Evolutionary conservation across 2,888 invertebrate genomes (phyloP), one percentile per base, ranked within the genome.

Genomic region (Ophion slaviceki): DNA sequence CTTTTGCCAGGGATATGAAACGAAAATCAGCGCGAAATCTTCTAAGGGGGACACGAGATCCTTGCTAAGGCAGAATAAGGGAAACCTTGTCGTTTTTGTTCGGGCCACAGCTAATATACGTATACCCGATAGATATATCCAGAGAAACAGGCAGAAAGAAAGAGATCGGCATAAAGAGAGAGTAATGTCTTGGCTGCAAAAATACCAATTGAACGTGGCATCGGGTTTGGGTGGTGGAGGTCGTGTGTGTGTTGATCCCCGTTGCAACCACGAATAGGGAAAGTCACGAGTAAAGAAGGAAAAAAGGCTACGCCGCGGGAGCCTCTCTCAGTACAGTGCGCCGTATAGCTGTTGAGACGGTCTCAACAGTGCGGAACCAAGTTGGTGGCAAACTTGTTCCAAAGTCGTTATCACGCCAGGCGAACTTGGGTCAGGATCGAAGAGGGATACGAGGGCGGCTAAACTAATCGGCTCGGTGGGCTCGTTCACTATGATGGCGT

Each of bases 401-500:
- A 77, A 85, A 85, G 86, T 86, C 86, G 80, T 86, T 86, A 86
- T 86, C 86, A 83, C 86, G 77, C 77, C 47, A 76, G 62, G 83
- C 72, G 74, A 83, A 83, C 80, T 83, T 70, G 59, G 72, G 75
- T 40, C n/a, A 71, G 71, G 62, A 83, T 68, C 64, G 72, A 68
- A 74, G 59, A 45, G 61, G 67, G 67, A 68, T 14, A 17, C 32
- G 47, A 24, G 75, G 59, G 68, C 68, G 86, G 80, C 83, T 86
- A 86, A 86, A 80, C 86, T 86, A 86, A 86, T 86, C 86, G 80
- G 86, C 87, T 84, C 86, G 84, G 84, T 82, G 84, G 82, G 79
- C 87, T 88, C 87, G 87, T 88, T 87, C 79, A 36, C 81, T 71
- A 80, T n/a, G 79, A 85, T 80, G 85, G 64, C 59, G 84, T 77